A percentile compares a stretch with the other conserved stretches of the same genome.
Evolutionary conservation across 2,113 vertebrate species (phyloP).

Genomic region (Miniopterus natalensis): DNA sequence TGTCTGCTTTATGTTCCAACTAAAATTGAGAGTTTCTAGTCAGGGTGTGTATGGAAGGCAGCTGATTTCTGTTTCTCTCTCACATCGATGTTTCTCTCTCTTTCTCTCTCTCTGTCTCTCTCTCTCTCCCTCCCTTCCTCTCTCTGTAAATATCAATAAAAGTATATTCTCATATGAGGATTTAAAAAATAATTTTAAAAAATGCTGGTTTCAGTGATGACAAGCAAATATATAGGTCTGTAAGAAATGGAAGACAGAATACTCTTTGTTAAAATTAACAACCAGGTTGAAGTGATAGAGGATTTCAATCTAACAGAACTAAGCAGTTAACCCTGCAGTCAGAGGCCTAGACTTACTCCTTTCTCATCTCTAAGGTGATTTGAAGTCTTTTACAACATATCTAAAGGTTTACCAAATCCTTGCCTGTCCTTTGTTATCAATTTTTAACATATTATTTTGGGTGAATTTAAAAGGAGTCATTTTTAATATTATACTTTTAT

Average conservation of each 20-base stretch:
- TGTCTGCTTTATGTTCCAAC: neutral
- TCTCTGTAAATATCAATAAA: too few species aligned
- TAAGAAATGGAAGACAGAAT: conserved; percentile 21
- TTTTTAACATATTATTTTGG: conserved; percentile 8
- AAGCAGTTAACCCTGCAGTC: neutral
- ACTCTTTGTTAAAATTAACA: conserved; percentile 30
- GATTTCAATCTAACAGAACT: conserved; percentile 17
- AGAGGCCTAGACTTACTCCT: neutral
- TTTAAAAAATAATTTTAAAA: conserved; percentile 37
- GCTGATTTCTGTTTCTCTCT: too few species aligned
- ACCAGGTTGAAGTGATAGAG: neutral
- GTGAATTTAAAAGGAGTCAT: neutral
- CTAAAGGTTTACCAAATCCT: neutral
- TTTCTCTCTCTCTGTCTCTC: too few species aligned
- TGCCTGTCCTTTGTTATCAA: neutral
- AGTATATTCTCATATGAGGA: neutral
- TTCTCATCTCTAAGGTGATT: neutral
- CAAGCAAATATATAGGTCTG: neutral
- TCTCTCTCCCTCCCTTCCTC: too few species aligned
- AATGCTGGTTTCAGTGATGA: neutral
- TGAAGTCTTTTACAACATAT: neutral
- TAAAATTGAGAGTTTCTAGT: neutral
- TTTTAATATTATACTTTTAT: conserved; percentile 31
- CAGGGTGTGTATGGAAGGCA: neutral
- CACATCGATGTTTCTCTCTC: too few species aligned